Evolutionary conservation across 2,888 invertebrate genomes (phyloP).

Genomic region (Meghimatium bilineatum): DNA sequence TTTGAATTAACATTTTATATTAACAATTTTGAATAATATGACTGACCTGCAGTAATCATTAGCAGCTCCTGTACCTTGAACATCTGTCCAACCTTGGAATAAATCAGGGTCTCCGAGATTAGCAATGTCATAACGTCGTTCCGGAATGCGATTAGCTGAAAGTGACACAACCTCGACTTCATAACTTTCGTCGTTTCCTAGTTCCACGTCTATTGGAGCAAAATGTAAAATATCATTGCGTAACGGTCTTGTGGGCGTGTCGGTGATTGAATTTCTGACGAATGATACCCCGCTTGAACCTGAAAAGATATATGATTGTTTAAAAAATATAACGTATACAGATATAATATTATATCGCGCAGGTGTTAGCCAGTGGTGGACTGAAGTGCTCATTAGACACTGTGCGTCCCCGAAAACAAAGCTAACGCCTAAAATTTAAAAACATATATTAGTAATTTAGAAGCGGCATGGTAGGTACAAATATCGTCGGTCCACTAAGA

Average conservation of each 20-base stretch:
- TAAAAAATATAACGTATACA: no score
- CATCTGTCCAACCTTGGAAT: slow-evolving; percentile 63
- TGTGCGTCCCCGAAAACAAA: no score
- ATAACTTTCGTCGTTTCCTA: slow-evolving; percentile 51
- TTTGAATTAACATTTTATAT: no score
- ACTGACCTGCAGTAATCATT: slow-evolving; percentile 65
- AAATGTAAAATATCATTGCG: slow-evolving; percentile 43
- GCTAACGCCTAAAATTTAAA: no score
- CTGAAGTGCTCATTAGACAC: no score
- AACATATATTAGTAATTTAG: no score
- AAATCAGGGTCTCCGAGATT: slow-evolving; percentile 56
- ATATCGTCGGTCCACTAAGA: no score
- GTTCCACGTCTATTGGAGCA: slow-evolving; percentile 53
- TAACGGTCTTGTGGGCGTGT: slow-evolving; percentile 8
- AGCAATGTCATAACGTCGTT: slow-evolving; percentile 56
- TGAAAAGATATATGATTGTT: slow-evolving; percentile 13
- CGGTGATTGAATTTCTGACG: slow-evolving; percentile 40
- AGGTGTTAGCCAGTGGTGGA: no score
- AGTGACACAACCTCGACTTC: slow-evolving; percentile 52
- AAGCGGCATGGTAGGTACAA: no score
- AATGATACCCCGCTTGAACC: slow-evolving; percentile 27
- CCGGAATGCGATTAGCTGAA: slow-evolving; percentile 47
- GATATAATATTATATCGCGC: no score
- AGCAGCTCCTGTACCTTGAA: slow-evolving; percentile 61
- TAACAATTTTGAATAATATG: no score